Evolutionary conservation across 2,888 invertebrate genomes (phyloP).

Genomic region (Oxyteleia sp.): DNA sequence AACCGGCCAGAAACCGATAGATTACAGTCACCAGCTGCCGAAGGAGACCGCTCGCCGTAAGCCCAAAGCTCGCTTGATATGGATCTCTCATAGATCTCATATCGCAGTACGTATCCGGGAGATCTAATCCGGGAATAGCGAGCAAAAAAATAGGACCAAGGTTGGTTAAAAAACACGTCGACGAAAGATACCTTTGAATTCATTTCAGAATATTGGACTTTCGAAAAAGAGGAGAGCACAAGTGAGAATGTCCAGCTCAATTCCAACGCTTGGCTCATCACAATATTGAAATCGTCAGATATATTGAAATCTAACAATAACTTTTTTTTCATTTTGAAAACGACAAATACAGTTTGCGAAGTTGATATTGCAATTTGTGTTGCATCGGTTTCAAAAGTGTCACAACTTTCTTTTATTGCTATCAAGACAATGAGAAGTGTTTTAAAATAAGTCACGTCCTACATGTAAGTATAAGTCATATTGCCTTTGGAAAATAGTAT

Average conservation of each 20-base stretch:
- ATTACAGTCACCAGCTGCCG: slow-evolving; percentile 77
- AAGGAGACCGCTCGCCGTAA: slow-evolving; percentile 46
- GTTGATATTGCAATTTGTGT: too few relatives aligned
- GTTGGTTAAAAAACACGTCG: slow-evolving; percentile 35
- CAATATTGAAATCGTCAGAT: too few relatives aligned
- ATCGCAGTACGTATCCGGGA: slow-evolving; percentile 48
- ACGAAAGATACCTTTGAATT: slow-evolving; percentile 45
- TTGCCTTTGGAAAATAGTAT: too few relatives aligned
- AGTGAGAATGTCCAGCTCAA: slow-evolving; percentile 47
- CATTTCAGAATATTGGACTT: slow-evolving; percentile 60
- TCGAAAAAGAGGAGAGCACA: slow-evolving; percentile 35
- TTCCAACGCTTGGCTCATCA: slow-evolving; percentile 45
- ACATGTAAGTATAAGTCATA: too few relatives aligned
- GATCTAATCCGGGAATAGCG: slow-evolving; percentile 48
- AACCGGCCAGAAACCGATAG: slow-evolving; percentile 85
- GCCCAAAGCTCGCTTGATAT: slow-evolving; percentile 57
- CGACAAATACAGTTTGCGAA: too few relatives aligned
- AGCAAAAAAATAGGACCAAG: slow-evolving; percentile 20
- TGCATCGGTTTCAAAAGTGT: too few relatives aligned
- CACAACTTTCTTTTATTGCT: too few relatives aligned
- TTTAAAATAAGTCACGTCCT: too few relatives aligned
- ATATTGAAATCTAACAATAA: too few relatives aligned
- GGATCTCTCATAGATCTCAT: slow-evolving; percentile 69
- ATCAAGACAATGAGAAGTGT: too few relatives aligned
- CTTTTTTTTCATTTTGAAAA: too few relatives aligned